Conservation (phyloP, 1,140 invertebrate species). For the Ganaspis sp. region DNA sequence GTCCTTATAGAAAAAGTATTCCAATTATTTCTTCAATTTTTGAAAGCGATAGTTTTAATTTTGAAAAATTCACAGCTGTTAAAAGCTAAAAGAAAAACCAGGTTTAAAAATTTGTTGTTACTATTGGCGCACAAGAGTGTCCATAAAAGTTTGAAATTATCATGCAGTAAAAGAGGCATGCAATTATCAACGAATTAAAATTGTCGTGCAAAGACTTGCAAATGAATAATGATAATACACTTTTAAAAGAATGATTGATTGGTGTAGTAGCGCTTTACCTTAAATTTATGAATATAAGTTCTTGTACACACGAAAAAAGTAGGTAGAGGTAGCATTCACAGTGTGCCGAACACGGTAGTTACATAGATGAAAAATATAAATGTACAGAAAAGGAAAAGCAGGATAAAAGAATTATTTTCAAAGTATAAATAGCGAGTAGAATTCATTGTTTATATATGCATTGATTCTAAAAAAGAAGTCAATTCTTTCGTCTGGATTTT, state of each 20-base stretch:
- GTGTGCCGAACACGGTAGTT: conserved; percentile 1
- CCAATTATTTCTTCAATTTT: no score
- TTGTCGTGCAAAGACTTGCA: neutral
- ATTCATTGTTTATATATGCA: neutral
- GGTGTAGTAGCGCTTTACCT: neutral
- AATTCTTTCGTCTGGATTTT: neutral
- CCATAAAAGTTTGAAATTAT: neutral
- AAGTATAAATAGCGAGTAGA: neutral
- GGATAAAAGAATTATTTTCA: neutral
- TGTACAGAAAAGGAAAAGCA: neutral
- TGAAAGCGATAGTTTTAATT: no score
- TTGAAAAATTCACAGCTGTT: no score
- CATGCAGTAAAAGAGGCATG: neutral
- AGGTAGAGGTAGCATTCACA: conserved; percentile 12
- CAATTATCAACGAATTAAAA: neutral
- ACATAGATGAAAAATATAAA: conserved; percentile 6
- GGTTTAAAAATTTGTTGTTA: neutral
- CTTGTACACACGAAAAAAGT: conserved; percentile 13
- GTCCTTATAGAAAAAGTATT: no score
- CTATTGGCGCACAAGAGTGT: neutral
- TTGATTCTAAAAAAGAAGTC: neutral
- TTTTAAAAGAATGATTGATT: neutral
- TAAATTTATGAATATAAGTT: conserved; percentile 1
- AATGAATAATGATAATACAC: neutral
- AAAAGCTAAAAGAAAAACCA: no score